Conservation (phyloP, 2,797 vertebrate species). For the Muraenolepis orangiensis region DNA sequence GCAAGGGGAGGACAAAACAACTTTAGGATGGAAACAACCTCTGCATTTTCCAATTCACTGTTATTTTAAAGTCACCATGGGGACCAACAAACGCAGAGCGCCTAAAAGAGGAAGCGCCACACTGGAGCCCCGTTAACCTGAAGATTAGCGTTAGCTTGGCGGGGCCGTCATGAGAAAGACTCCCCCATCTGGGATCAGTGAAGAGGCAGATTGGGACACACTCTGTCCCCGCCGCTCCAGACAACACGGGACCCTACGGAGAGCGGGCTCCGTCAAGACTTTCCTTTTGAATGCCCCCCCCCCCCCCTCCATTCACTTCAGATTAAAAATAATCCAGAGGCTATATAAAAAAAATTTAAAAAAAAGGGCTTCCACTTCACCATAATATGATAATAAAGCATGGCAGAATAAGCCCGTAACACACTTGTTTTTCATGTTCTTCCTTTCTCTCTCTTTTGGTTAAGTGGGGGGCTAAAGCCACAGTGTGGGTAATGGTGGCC, state of each 20-base stretch:
- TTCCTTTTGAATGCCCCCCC: not conserved
- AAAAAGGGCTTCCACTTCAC: constrained; percentile 23
- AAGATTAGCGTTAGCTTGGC: not conserved
- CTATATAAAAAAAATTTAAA: no score
- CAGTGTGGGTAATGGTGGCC: constrained; percentile 7
- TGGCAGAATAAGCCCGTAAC: constrained; percentile 18
- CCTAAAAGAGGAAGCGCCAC: not conserved
- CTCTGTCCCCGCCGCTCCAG: constrained; percentile 10
- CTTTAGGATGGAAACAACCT: not conserved
- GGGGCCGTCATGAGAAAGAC: constrained; percentile 5
- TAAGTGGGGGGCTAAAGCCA: not conserved
- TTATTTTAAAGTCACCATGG: not conserved
- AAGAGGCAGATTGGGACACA: not conserved
- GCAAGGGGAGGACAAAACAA: not conserved
- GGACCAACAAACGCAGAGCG: not conserved
- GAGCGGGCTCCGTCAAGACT: constrained; percentile 3
- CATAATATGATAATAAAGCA: constrained; percentile 25
- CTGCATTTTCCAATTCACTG: not conserved
- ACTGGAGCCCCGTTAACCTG: not conserved
- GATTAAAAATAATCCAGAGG: constrained; percentile 13
- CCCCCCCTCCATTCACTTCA: constrained; percentile 19
- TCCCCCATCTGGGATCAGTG: not conserved
- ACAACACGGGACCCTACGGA: constrained; percentile 21
- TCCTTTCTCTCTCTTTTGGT: no score
- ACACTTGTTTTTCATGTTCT: not conserved